Conservation (phyloP, 2,888 invertebrate species). For the Embidobia sp. region DNA sequence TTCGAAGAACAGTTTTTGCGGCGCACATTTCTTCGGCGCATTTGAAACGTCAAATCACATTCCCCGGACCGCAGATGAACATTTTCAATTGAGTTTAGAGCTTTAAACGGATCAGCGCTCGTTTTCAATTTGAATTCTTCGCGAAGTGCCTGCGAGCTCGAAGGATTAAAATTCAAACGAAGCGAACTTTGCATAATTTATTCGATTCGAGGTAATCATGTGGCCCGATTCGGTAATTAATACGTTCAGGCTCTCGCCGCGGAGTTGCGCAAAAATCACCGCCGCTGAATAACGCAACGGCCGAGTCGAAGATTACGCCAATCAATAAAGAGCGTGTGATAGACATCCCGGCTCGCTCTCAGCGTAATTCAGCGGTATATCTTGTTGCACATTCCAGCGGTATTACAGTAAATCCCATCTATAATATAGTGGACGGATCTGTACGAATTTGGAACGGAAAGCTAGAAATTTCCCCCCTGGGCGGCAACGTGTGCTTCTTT, state of each 20-base stretch:
- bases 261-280: not conserved
- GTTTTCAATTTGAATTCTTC: slow-evolving; percentile 48
- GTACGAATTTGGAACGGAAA: slow-evolving; percentile 54
- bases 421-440: slow-evolving; percentile 59
- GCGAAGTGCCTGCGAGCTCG: slow-evolving; percentile 11
- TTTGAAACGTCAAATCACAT: slow-evolving; percentile 11
- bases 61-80: slow-evolving; percentile 1
- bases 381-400: slow-evolving; percentile 50
- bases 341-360: slow-evolving; percentile 31
- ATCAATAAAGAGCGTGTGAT: slow-evolving; percentile 34
- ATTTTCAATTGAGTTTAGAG: slow-evolving; percentile 25
- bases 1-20: not conserved
- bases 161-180: slow-evolving; percentile 39
- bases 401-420: slow-evolving; percentile 57
- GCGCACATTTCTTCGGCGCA: slow-evolving; percentile 1
- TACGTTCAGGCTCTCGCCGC: slow-evolving; percentile 1
- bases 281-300: not conserved
- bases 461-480: slow-evolving; percentile 49
- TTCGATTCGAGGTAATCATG: slow-evolving; percentile 22
- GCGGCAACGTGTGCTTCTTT: slow-evolving; percentile 37
- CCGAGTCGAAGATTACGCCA: slow-evolving; percentile 9
- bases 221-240: slow-evolving; percentile 19
- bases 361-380: slow-evolving; percentile 53
- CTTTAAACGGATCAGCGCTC: slow-evolving; percentile 24
- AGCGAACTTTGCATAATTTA: slow-evolving; percentile 27